These are phyloP conservation scores for Antitype chi DNA, from an alignment of 2,888 invertebrate genomes.

Conservation along the genomic window DNA sequence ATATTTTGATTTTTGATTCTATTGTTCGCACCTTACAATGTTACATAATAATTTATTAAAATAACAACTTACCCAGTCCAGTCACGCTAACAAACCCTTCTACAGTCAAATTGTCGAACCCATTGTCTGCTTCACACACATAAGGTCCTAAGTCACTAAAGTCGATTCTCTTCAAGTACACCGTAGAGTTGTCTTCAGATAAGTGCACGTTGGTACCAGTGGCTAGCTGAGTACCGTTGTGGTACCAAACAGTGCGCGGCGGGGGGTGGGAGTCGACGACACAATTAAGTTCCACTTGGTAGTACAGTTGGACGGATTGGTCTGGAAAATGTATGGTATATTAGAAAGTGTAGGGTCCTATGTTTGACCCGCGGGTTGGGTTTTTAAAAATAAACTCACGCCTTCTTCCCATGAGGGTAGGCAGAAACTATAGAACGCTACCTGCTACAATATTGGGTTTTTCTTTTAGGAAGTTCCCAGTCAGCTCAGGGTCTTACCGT, in stretches of 20 bases:
- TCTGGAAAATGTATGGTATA: constrained; percentile 71
- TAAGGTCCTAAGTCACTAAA: constrained; percentile 86
- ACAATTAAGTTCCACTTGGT: constrained; percentile 76
- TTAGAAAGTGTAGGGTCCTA: not conserved
- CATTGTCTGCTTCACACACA: constrained; percentile 89
- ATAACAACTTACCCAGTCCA: constrained; percentile 79
- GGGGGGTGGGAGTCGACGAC: constrained; percentile 75
- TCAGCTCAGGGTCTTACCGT: no score
- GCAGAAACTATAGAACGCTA: no score
- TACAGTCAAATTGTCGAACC: constrained; percentile 76
- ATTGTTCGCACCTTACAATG: not conserved
- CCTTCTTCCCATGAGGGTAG: no score
- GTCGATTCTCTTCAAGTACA: constrained; percentile 77
- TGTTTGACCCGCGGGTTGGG: no score
- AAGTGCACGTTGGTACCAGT: constrained; percentile 67
- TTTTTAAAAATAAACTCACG: no score
- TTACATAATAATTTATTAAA: not conserved
- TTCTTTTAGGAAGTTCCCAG: not conserved
- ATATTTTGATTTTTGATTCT: no score
- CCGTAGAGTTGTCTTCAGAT: constrained; percentile 69
- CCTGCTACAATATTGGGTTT: not conserved
- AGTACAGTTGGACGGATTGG: constrained; percentile 76
- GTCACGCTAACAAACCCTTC: constrained; percentile 76
- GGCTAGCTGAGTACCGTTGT: constrained; percentile 77
- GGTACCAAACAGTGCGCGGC: constrained; percentile 76